Conservation (phyloP, 2,113 vertebrate species). For the Ramphastos sulfuratus region DNA sequence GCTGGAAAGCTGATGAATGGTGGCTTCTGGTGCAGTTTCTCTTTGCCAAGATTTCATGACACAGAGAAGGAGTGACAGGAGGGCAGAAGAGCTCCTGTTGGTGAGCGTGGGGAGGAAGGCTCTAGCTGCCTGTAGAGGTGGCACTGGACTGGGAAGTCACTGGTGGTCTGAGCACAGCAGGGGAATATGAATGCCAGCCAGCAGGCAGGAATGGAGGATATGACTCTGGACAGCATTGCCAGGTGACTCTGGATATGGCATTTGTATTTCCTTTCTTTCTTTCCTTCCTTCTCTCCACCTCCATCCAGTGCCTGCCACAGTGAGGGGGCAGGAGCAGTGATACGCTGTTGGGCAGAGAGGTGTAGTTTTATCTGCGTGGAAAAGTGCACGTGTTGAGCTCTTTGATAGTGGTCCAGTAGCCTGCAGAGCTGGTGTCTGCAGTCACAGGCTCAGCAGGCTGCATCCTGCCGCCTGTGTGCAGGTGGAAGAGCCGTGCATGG, state of each 20-base stretch:
- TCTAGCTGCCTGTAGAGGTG: background rate
- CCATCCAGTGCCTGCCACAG: fast-evolving
- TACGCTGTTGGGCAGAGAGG: fast-evolving
- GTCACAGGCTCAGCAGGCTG: background rate
- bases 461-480: fast-evolving
- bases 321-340: fast-evolving
- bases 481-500: background rate
- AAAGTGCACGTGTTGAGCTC: background rate
- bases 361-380: background rate
- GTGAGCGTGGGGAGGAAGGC: background rate
- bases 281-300: background rate
- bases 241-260: background rate
- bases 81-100: background rate
- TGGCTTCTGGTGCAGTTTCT: background rate
- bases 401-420: background rate
- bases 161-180: background rate
- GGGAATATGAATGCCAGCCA: background rate
- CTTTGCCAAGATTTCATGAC: background rate
- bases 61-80: background rate
- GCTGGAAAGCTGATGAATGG: fast-evolving
- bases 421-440: background rate
- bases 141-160: background rate
- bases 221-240: background rate
- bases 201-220: fast-evolving
- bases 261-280: background rate